Evolutionary conservation across 2,797 vertebrate genomes (phyloP), one percentile per base, ranked within the genome.

Genomic region (Dendrocincla tyrannina): DNA sequence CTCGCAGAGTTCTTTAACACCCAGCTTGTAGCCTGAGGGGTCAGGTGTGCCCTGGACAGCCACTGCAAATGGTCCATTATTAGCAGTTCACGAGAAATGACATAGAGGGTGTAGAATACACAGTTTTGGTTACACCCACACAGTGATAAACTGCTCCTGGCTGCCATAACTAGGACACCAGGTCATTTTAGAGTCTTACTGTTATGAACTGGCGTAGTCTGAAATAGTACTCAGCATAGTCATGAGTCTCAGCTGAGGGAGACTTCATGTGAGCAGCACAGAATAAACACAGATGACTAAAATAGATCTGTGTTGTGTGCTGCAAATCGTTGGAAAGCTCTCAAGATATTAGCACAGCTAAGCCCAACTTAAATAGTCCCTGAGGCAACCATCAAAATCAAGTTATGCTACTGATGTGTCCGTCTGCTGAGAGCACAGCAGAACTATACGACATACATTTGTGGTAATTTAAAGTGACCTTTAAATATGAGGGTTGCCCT

Each of bases 311-410:
- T 0, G 12, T 32, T 91, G 37, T 20, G 11, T 89, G 74, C 64
- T 94, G 35, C 90, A 91, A 82, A 74, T 79, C 35, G 47, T 46
- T 89, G 56, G 73, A 91, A 82, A 91, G 37, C 53, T 83, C 68
- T 88, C n/a, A 67, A 85, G 75, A 85, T 92, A 49, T 82, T 88
- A 89, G 55, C 49, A 74, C n/a, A 82, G 41, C 84, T 87, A 92
- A 92, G 49, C 52, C 41, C 0, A 9, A 47, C 30, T 89, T 76
- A 70, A 82, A 46, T 30, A 73, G 68, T 73, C 67, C 64, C 56
- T 39, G 28, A 64, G 46, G 33, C 73, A 76, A 44, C 73, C 59
- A 89, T 22, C 27, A 73, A 23, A 91, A 80, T 39, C 56, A 28
- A n/a, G 39, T 85, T 88, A 60, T 23, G 13, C n/a, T 74, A 30